Evolutionary conservation across 2,888 invertebrate genomes (phyloP).

Genomic region (Neuroscelio doddi): DNA sequence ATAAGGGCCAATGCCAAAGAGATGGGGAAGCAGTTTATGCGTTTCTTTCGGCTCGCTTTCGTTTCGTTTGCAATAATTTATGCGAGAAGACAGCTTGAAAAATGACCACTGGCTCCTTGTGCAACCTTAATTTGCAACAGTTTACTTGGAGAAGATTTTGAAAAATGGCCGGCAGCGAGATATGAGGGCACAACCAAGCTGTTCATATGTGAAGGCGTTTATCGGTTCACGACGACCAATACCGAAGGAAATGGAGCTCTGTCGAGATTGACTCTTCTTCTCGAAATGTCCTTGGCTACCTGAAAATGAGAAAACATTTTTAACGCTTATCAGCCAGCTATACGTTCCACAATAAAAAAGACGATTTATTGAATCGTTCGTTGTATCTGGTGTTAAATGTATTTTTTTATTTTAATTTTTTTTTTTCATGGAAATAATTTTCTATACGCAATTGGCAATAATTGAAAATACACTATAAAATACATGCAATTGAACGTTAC

Average conservation of each 20-base stretch:
- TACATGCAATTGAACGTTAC: no score
- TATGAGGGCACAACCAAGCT: conserved; percentile 52
- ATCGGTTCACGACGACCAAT: conserved; percentile 54
- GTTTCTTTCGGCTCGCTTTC: conserved; percentile 66
- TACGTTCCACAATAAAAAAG: background rate
- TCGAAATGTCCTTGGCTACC: conserved; percentile 5
- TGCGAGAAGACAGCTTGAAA: conserved; percentile 68
- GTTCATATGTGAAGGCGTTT: conserved; percentile 55
- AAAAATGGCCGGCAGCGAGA: conserved; percentile 62
- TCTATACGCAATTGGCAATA: no score
- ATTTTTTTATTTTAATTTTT: no score
- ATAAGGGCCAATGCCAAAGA: conserved; percentile 22
- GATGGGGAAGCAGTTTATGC: conserved; percentile 60
- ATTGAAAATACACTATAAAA: no score
- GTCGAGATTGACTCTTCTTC: conserved; percentile 44
- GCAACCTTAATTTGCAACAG: conserved; percentile 70
- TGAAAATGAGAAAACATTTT: conserved; percentile 4
- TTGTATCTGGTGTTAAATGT: no score
- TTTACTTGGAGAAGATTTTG: conserved; percentile 65
- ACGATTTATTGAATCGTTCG: background rate
- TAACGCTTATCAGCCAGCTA: background rate
- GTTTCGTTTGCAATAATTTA: conserved; percentile 70
- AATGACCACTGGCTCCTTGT: conserved; percentile 68
- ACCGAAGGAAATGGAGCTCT: conserved; percentile 27
- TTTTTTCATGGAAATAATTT: no score